Percentiles rank a stretch among this genome's conserved stretches.
phyloP scores from a whole-genome alignment of 2,888 invertebrate species.

The Embidobia sp. region DNA sequence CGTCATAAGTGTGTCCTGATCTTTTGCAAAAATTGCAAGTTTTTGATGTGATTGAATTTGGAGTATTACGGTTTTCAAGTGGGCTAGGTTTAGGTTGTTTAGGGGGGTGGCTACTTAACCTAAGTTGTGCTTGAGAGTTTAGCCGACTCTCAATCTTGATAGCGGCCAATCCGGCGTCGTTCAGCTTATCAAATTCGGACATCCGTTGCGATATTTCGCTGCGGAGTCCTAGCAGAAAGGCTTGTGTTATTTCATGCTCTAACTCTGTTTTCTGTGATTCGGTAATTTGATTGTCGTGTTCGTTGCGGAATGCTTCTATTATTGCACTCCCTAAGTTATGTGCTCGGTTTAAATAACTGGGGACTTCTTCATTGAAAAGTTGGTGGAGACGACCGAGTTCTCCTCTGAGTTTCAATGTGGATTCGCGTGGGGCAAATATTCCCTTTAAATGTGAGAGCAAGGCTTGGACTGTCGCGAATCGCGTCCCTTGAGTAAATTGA shows the following conservation, averaged over 20 bases:
- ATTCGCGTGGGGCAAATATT: constrained; percentile 5
- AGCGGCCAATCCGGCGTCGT: background rate
- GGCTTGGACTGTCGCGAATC: background rate
- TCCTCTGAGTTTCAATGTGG: background rate
- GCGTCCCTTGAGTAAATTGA: constrained; percentile 1
- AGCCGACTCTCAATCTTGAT: background rate
- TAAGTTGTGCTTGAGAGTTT: constrained; percentile 3
- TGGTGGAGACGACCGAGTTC: constrained; percentile 10
- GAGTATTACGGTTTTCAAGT: too few species aligned
- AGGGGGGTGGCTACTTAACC: too few species aligned
- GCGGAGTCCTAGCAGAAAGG: constrained; percentile 5
- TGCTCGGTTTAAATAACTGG: constrained; percentile 11
- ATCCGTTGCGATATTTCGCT: constrained; percentile 3
- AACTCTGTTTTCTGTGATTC: background rate
- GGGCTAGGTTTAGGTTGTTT: too few species aligned
- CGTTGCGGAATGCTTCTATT: background rate
- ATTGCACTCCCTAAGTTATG: background rate
- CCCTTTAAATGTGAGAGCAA: background rate
- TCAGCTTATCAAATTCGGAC: background rate
- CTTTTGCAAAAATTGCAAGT: constrained; percentile 3
- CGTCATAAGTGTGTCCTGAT: background rate
- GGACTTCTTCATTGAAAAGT: constrained; percentile 11
- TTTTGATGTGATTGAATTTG: too few species aligned
- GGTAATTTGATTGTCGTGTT: constrained; percentile 1
- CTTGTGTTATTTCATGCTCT: constrained; percentile 15